Evolutionary conservation across 2,113 vertebrate species (phyloP).

Genomic region (Microtus richardsoni): DNA sequence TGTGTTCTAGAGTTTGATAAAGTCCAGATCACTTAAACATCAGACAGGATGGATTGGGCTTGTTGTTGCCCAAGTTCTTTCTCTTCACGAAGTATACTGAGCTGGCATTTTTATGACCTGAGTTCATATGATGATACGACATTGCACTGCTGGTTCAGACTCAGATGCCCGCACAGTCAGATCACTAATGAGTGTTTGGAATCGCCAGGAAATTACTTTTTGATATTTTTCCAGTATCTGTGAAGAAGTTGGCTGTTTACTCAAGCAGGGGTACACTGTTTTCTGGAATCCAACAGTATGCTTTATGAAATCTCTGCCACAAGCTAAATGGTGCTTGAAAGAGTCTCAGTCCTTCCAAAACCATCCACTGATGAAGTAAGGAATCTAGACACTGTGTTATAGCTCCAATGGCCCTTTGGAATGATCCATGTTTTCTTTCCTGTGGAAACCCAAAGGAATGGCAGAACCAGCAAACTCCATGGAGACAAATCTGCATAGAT

Average conservation of each 20-base stretch:
- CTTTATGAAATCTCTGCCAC: not conserved
- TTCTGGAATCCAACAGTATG: not conserved
- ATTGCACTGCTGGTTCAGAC: not conserved
- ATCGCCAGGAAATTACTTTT: constrained; percentile 11
- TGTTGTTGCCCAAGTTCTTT: not conserved
- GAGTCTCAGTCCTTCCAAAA: constrained; percentile 24
- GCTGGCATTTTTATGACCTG: not conserved
- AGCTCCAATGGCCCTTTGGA: not conserved
- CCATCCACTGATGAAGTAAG: not conserved
- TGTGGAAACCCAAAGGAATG: not conserved
- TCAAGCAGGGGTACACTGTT: not conserved
- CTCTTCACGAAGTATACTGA: not conserved
- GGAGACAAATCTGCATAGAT: no score
- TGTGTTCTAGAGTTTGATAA: not conserved
- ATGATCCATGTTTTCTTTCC: not conserved
- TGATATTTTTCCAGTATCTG: constrained; percentile 12
- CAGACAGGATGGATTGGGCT: not conserved
- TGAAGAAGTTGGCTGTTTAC: not conserved
- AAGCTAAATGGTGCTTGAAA: constrained; percentile 51
- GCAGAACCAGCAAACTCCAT: not conserved
- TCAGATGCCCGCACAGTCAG: not conserved
- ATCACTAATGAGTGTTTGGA: not conserved
- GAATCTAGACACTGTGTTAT: not conserved
- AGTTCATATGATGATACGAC: not conserved
- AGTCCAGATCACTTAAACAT: not conserved